phyloP scores from a whole-genome alignment of 2,113 vertebrate genomes.

The Campylomormyrus tamandua region DNA sequence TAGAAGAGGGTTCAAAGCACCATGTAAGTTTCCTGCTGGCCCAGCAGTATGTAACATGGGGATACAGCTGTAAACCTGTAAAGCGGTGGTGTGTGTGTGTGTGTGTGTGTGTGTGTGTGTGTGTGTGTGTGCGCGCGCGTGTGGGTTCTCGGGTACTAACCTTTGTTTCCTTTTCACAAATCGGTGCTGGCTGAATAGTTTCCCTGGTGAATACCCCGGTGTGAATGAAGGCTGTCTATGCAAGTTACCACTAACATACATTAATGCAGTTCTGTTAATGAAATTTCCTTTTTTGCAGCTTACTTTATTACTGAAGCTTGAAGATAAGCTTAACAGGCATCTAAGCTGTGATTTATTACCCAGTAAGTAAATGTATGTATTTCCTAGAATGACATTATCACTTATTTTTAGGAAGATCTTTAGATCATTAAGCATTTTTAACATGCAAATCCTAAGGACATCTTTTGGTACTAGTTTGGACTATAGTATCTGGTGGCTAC shows the following conservation, averaged over 20 bases:
- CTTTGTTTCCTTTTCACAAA: neutral
- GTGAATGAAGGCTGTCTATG: neutral
- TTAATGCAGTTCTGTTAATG: neutral
- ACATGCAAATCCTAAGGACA: neutral
- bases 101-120: too few relatives aligned
- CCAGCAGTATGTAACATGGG: neutral
- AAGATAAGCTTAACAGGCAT: constrained; percentile 96
- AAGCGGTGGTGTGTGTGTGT: neutral
- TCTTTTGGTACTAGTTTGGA: neutral
- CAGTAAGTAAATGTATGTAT: constrained; percentile 62
- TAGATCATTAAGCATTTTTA: neutral
- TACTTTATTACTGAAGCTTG: constrained; percentile 90
- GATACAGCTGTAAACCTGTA: neutral
- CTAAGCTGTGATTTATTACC: constrained; percentile 95
- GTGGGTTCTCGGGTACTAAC: neutral
- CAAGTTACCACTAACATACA: neutral
- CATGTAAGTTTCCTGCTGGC: constrained; percentile 63
- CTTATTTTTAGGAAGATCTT: neutral
- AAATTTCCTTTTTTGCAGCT: constrained; percentile 58
- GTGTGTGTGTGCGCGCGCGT: neutral
- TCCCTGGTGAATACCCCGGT: neutral
- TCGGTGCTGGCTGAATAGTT: neutral
- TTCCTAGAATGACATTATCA: neutral
- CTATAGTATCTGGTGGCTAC: neutral
- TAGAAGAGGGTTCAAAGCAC: constrained; percentile 90